Percentiles rank a stretch among this genome's conserved stretches.
These are phyloP conservation scores for Leptocoma aspasia DNA, from an alignment of 2,113 vertebrate species.

Conservation along the genomic window DNA sequence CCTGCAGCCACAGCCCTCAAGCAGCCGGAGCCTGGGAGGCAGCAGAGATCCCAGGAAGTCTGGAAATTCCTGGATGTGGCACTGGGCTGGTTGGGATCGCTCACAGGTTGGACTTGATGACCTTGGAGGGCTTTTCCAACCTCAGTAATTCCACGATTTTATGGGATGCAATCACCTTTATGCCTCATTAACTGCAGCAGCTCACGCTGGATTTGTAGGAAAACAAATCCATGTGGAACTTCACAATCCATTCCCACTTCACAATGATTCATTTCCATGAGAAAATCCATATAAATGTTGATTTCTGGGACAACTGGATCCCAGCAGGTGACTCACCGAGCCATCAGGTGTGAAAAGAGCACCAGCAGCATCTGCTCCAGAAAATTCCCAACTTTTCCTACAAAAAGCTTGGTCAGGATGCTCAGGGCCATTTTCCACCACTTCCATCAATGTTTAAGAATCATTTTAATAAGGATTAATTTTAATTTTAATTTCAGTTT, in stretches of 20 bases:
- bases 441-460: background rate
- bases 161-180: background rate
- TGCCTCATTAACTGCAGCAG: rapidly evolving
- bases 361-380: background rate
- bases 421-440: background rate
- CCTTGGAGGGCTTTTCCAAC: background rate
- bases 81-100: background rate
- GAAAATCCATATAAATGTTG: background rate
- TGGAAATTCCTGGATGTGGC: background rate
- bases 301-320: background rate
- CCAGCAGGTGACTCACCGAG: background rate
- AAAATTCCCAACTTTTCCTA: background rate
- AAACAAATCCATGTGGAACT: background rate
- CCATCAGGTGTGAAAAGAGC: background rate
- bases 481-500: background rate
- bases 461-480: background rate
- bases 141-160: background rate
- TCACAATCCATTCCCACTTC: too few species aligned
- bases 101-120: background rate
- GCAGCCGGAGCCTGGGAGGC: background rate
- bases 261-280: background rate
- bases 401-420: background rate
- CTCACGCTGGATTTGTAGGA: background rate
- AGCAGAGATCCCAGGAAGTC: background rate
- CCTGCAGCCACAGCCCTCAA: background rate